A percentile compares a stretch with the other conserved stretches of the same genome.
Conservation (phyloP, 2,888 invertebrate genomes). For the Drosophila stalkeri region DNA sequence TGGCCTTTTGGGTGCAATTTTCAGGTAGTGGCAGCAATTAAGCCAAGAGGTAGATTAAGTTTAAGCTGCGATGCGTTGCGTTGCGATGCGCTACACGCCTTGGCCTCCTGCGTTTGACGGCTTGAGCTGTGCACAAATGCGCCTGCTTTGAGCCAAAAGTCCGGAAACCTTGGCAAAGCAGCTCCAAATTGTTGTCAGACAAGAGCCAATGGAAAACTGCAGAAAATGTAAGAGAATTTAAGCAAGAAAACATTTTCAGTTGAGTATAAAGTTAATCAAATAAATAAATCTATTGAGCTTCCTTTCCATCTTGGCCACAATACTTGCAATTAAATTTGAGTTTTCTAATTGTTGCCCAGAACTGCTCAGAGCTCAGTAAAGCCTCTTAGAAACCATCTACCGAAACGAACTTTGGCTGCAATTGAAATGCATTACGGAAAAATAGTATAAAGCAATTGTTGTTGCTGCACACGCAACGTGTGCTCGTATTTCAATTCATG, state of each 20-base stretch:
- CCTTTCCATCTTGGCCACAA: background rate
- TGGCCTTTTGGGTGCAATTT: constrained; percentile 83
- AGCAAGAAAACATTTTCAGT: background rate
- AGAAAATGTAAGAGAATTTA: constrained; percentile 3
- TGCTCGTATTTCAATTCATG: constrained; percentile 52
- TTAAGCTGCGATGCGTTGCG: constrained; percentile 56
- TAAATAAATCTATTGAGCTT: background rate
- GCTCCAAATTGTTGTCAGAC: constrained; percentile 22
- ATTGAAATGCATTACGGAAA: constrained; percentile 69
- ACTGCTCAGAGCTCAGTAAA: background rate
- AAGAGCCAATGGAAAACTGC: constrained; percentile 1
- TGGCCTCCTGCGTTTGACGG: constrained; percentile 29
- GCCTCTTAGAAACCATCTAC: constrained; percentile 1
- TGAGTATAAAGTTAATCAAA: background rate
- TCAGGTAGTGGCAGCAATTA: constrained; percentile 82
- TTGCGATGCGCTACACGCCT: background rate
- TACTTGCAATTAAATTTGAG: constrained; percentile 4
- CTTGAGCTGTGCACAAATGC: constrained; percentile 40
- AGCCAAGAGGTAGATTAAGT: constrained; percentile 78
- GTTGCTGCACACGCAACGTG: constrained; percentile 33
- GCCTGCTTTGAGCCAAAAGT: constrained; percentile 33
- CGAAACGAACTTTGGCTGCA: constrained; percentile 14
- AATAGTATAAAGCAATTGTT: constrained; percentile 48
- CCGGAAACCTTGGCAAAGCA: constrained; percentile 14
- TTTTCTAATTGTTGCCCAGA: constrained; percentile 6